Conservation (phyloP, 1,140 invertebrate genomes). For the Saccostrea cuccullata region DNA sequence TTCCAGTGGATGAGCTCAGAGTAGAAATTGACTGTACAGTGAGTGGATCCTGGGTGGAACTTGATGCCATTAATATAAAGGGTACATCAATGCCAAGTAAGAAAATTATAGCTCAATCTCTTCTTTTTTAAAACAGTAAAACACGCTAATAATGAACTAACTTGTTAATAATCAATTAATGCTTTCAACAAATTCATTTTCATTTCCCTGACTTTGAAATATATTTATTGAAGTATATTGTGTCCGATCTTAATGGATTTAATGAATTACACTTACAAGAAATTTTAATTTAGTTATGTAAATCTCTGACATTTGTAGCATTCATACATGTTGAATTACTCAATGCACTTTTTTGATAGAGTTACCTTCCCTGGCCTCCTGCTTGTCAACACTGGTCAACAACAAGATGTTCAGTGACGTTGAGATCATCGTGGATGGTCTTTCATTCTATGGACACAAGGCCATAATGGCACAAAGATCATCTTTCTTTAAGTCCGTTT, state of each 20-base stretch:
- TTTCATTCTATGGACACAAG: slow-evolving; percentile 52
- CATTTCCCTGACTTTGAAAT: no score
- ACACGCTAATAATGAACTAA: no score
- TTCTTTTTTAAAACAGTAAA: no score
- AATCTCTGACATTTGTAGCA: no score
- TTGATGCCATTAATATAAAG: slow-evolving; percentile 30
- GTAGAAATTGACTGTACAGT: slow-evolving; percentile 47
- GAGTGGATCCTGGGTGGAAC: background rate
- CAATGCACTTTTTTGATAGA: slow-evolving; percentile 2
- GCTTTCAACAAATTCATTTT: no score
- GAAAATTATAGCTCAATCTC: background rate
- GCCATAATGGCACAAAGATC: slow-evolving; percentile 54
- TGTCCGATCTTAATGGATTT: no score
- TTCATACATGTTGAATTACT: background rate
- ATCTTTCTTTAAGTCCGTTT: slow-evolving; percentile 49
- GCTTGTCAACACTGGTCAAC: slow-evolving; percentile 50
- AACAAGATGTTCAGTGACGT: slow-evolving; percentile 57
- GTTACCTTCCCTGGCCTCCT: background rate
- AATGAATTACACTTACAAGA: no score
- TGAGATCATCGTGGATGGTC: slow-evolving; percentile 43
- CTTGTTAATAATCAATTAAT: no score
- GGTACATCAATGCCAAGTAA: background rate
- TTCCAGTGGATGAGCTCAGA: slow-evolving; percentile 47
- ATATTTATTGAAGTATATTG: no score
- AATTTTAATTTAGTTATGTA: no score